A percentile compares a stretch with the other conserved stretches of the same genome.
These are phyloP conservation scores for Mallotus villosus DNA, from an alignment of 2,797 vertebrate genomes.

Conservation along the genomic window DNA sequence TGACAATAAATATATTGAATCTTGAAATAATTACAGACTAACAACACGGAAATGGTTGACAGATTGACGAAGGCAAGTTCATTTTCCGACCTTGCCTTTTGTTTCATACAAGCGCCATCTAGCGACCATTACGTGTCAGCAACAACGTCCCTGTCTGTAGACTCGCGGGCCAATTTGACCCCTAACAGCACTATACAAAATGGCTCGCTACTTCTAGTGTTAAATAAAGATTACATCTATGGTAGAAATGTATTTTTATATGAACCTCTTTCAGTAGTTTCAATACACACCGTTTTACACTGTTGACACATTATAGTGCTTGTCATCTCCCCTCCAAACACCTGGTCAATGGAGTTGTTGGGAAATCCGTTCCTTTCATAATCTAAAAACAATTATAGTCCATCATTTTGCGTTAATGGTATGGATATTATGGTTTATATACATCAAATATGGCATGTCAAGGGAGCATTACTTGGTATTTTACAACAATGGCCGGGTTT, in stretches of 20 bases:
- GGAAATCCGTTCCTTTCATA: slow-evolving; percentile 85
- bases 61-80: too few species aligned
- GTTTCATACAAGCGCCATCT: too few species aligned
- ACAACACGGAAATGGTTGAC: too few species aligned
- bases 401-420: background rate
- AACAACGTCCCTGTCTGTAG: too few species aligned
- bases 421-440: background rate
- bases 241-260: background rate
- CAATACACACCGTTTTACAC: slow-evolving; percentile 85
- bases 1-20: too few species aligned
- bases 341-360: slow-evolving; percentile 88
- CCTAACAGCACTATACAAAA: too few species aligned
- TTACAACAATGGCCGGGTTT: too few species aligned
- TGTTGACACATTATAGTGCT: slow-evolving; percentile 96
- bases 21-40: too few species aligned
- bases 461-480: background rate
- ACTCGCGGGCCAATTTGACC: too few species aligned
- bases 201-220: too few species aligned
- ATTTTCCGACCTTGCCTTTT: too few species aligned
- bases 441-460: background rate
- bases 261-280: background rate
- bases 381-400: slow-evolving; percentile 71
- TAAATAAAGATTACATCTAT: background rate
- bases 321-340: slow-evolving; percentile 93
- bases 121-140: too few species aligned